Evolutionary conservation across 2,113 vertebrate genomes (phyloP).

Genomic region (Perognathus longimembris): DNA sequence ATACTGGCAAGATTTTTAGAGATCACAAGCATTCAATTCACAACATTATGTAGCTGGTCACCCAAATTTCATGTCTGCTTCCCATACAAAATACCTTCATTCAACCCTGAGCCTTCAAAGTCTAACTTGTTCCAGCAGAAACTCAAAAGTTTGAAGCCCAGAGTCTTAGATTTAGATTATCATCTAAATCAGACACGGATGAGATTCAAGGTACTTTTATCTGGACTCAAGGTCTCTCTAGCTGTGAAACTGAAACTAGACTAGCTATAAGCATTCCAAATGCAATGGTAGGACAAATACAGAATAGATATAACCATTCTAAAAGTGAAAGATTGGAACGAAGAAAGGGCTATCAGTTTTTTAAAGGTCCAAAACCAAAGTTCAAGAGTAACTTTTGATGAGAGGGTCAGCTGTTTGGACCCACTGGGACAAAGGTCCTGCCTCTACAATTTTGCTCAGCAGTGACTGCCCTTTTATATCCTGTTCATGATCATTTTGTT

Average conservation of each 20-base stretch:
- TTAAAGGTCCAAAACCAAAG: neutral
- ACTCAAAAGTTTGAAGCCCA: neutral
- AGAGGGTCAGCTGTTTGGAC: neutral
- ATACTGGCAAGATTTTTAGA: neutral
- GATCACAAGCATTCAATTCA: neutral
- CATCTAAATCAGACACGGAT: neutral
- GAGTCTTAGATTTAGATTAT: neutral
- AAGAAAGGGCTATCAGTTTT: neutral
- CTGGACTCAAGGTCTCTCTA: neutral
- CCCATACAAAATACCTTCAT: neutral
- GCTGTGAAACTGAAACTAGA: neutral
- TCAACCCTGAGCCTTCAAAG: neutral
- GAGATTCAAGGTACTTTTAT: neutral
- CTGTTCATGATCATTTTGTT: neutral
- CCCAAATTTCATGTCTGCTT: neutral
- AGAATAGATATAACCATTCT: neutral
- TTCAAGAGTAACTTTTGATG: neutral
- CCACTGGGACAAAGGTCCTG: neutral
- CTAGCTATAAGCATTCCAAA: neutral
- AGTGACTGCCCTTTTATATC: too few species aligned
- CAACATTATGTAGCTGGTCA: neutral
- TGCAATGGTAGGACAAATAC: neutral
- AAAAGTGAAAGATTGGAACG: neutral
- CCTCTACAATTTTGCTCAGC: neutral
- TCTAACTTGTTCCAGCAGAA: neutral